Evolutionary conservation across 1,140 invertebrate genomes (phyloP), one percentile per base, ranked within the genome.

Genomic region (Campoletis sonorensis): DNA sequence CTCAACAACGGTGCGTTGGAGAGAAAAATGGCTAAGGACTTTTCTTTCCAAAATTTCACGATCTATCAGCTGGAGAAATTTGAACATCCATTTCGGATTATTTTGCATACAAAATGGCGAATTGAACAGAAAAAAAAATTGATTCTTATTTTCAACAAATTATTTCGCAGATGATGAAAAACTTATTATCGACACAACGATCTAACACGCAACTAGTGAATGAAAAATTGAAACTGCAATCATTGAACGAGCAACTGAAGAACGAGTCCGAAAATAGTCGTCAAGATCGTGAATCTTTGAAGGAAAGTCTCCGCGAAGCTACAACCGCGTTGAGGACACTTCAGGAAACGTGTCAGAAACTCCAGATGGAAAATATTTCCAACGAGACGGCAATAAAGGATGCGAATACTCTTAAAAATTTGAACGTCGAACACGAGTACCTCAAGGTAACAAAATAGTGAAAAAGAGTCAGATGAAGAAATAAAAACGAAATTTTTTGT

Each of bases 171-270:
- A 89, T 96, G 58, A 88, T 93, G 18, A 95, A 95, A 89, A 93
- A 95, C 89, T 92, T 94, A 26, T 93, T 94, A 86, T 90, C 93
- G 30, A 90, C 96, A 78, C 94, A 95, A 87, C 93, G 93, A 82
- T 93, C 94, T 84, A 94, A 97, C 86, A 93, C 95, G 40, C 94
- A 95, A 85, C 89, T 98, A 7, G 88, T 96, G 18, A 92, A 95
- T 61, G 97, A 98, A 92, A 97, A 98, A 91, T 94, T 96, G 10
- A 95, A 96, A 1, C 90, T 99, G 70, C 96, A 98, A 90, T 94
- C 94, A 18, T 92, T 98, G 16, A 97, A 98, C 87, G 97, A 98
- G 89, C 96, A 98, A 90, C 92, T 98, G n/a, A 96, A 95, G 72
- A 93, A 94, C 2, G 97, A 99, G 89, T 98, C 98, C 89, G 98